Evolutionary conservation across 2,113 vertebrate genomes (phyloP).

Genomic region (Cololabis saira): DNA sequence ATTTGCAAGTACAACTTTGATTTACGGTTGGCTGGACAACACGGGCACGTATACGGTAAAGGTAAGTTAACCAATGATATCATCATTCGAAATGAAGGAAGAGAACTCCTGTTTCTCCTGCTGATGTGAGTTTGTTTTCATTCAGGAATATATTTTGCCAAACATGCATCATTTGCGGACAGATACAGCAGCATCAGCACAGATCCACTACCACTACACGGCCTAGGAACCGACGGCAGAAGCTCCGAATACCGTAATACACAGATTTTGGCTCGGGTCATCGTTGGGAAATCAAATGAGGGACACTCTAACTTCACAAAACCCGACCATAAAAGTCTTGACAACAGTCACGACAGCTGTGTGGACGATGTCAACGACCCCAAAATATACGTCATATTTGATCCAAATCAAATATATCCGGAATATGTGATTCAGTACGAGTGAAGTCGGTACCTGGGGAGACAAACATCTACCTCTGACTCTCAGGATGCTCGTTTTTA

Average conservation of each 20-base stretch:
- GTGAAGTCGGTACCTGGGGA: conserved; percentile 22
- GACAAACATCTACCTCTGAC: neutral
- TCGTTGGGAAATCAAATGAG: conserved; percentile 81
- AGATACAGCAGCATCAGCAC: conserved; percentile 76
- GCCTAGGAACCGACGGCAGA: accelerated
- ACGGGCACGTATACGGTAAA: conserved; percentile 81
- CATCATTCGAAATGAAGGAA: neutral
- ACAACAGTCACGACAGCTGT: conserved; percentile 87
- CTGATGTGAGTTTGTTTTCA: conserved; percentile 10
- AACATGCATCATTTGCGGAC: conserved; percentile 81
- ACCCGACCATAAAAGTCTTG: conserved; percentile 80
- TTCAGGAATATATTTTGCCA: conserved; percentile 90
- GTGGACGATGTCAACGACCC: conserved; percentile 83
- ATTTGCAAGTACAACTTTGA: conserved; percentile 94
- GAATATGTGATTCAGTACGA: conserved; percentile 89
- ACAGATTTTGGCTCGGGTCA: conserved; percentile 88
- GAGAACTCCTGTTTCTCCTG: neutral
- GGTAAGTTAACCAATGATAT: conserved; percentile 68
- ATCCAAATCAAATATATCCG: conserved; percentile 91
- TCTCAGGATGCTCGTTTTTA: neutral
- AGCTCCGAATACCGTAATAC: conserved; percentile 49
- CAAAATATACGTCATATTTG: conserved; percentile 88
- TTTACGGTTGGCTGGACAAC: conserved; percentile 82
- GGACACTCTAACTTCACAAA: conserved; percentile 79
- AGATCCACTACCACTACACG: conserved; percentile 61